Conservation (phyloP, 2,888 invertebrate species). For the Penaeus monodon region DNA sequence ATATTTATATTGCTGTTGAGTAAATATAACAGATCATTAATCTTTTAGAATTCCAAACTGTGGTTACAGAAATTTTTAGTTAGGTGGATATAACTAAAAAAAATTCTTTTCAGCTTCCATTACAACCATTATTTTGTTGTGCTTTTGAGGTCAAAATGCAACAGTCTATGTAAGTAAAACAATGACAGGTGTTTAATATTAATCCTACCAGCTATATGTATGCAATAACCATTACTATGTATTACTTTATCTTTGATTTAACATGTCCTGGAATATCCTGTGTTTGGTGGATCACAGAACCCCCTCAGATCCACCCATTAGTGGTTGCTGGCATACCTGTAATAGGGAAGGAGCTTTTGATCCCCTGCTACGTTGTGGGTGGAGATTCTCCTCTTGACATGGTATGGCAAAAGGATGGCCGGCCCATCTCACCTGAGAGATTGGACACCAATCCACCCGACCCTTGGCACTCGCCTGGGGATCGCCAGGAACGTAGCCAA, state of each 20-base stretch:
- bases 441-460: constrained; percentile 43
- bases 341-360: constrained; percentile 58
- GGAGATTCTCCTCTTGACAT: constrained; percentile 68
- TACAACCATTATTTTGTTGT: too few species aligned
- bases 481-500: constrained; percentile 40
- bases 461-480: constrained; percentile 38
- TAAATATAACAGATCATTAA: not conserved
- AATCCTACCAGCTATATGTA: too few species aligned
- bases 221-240: not conserved
- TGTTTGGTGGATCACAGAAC: constrained; percentile 67
- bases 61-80: too few species aligned
- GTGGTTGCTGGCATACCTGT: constrained; percentile 64
- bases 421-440: constrained; percentile 67
- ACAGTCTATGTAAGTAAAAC: too few species aligned
- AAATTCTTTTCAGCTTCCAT: too few species aligned
- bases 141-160: too few species aligned
- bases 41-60: too few species aligned
- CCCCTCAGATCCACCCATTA: constrained; percentile 70
- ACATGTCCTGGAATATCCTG: constrained; percentile 7
- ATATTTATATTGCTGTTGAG: not conserved
- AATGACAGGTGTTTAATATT: too few species aligned
- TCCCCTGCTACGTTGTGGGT: constrained; percentile 68
- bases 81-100: too few species aligned
- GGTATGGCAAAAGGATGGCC: constrained; percentile 73
- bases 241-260: constrained; percentile 6